Percentiles rank a stretch among this genome's conserved stretches.
These are phyloP conservation scores for Chymomyza fuscimana DNA, from an alignment of 2,888 invertebrate species.

Conservation along the genomic window DNA sequence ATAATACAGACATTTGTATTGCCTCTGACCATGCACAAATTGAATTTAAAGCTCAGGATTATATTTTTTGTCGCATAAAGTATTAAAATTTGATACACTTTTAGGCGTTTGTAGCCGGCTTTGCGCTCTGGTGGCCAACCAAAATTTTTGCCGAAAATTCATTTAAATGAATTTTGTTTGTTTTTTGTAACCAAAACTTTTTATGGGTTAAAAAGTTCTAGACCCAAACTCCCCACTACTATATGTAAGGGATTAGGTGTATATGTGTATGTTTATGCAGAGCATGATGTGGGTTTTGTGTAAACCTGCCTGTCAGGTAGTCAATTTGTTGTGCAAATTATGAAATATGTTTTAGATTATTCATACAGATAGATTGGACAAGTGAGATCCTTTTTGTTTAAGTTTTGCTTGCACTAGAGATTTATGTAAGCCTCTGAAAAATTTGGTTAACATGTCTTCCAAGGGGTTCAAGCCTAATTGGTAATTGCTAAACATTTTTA, in stretches of 20 bases:
- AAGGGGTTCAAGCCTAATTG: constrained; percentile 6
- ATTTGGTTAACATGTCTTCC: neutral
- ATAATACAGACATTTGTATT: neutral
- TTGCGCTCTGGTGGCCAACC: neutral
- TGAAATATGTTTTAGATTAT: constrained; percentile 29
- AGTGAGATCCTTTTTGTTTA: constrained; percentile 2
- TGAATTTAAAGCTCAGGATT: constrained; percentile 28
- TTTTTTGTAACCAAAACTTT: neutral
- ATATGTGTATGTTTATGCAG: too few relatives aligned
- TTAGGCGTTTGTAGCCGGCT: neutral
- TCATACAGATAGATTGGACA: constrained; percentile 14
- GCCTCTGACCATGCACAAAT: constrained; percentile 7
- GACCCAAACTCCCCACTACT: neutral
- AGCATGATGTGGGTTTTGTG: neutral
- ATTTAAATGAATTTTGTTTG: neutral
- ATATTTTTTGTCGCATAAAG: constrained; percentile 11
- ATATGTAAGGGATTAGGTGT: neutral
- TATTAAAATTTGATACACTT: neutral
- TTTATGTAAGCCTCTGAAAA: neutral
- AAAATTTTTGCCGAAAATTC: neutral
- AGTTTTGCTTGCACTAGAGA: neutral
- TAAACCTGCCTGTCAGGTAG: neutral
- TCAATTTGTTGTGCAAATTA: constrained; percentile 10
- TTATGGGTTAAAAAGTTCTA: neutral
- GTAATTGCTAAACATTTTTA: constrained; percentile 4